Base-by-base conservation (phyloP, 1,140 invertebrate genomes). In the Macrosteles quadrilineatus region DNA sequence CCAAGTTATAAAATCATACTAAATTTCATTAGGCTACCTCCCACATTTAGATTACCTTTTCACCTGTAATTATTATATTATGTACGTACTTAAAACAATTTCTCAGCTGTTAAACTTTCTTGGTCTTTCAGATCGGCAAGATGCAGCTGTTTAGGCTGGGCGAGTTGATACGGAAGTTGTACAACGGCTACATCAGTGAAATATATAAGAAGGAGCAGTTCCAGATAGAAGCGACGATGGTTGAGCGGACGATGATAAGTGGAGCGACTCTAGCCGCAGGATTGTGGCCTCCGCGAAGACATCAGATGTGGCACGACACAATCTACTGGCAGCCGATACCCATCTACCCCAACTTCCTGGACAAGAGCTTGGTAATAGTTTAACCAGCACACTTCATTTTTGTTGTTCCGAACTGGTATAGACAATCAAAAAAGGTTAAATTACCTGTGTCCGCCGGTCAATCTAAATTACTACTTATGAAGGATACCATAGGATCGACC, bases 291-390 rank as follows among this genome's bases (percentile, higher is more conserved):
- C 93, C 94, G 0, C 78, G 80, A 19, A 80, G 85, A 6, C 80
- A 86, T 29, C 88, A 93, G 75, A 81, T 86, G 69, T 94, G 94
- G 86, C 85, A 93, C 75, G 78, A 83, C 0, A 81, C 87, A 50
- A 81, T 97, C 47, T 76, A 80, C 0, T 98, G 95, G 95, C 91
- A 93, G 75, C 95, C 95, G 0, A 88, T 97, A 74, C 91, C 95
- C 12, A 27, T 63, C 9, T 63, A 63, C 19, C 59, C 59, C 1
- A 63, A 63, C 29, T 63, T 32, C 29, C 59, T 63, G 14, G 59
- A 63, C n/a, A 63, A 63, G 19, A 19, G 31, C n/a, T 29, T 32
- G 31, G 59, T 63, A 32, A 31, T n/a, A n/a, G n/a, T n/a, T n/a
- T n/a, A n/a, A n/a, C n/a, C n/a, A n/a, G n/a, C n/a, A n/a, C n/a